Evolutionary conservation across 2,888 invertebrate species (phyloP), one percentile per base, ranked within the genome.

Genomic region (Cheiracanthium punctorium): DNA sequence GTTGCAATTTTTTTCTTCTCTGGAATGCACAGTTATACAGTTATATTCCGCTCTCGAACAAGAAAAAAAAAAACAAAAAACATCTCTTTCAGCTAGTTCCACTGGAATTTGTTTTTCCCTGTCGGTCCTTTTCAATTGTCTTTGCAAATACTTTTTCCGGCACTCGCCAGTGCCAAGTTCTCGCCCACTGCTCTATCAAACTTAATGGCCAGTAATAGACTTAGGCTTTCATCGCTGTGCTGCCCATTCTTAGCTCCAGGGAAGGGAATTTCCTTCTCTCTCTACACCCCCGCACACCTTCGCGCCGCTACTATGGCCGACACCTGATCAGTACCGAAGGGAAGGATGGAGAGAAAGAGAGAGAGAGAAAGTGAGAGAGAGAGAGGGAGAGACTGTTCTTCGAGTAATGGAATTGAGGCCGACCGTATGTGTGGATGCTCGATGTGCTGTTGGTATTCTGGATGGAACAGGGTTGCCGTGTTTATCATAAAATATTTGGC

Each of bases 371-470:
- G 76, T 64, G 41, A 64, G 72, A 73, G 67, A 72, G 82, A 76
- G 76, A 64, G 41, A 64, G 72, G 79, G 67, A 72, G 79, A 76
- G 82, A 71, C 82, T 76, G 82, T 81, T 65, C 82, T 76, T 58
- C 48, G 52, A 43, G 67, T 84, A 84, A 84, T 84, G 79, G 84
- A 79, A 84, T 84, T 73, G 81, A 81, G 58, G 69, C 69, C 29
- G 64, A 72, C 80, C 41, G 72, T 43, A 58, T 73, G 80, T 33
- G 67, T 28, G 74, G 58, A 33, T 74, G 58, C 69, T 73, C 75
- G 75, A 73, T 58, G 67, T 58, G 67, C 74, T 74, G 74, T 29
- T 43, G 69, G 69, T 24, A 33, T 32, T 33, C 33, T n/a, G 24
- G 28, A 29, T 32, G 69, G n/a, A 20, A 20, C 20, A 20, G 69